These are phyloP conservation scores for Psittacus erithacus DNA, from an alignment of 2,113 vertebrate genomes.

Conservation along the genomic window DNA sequence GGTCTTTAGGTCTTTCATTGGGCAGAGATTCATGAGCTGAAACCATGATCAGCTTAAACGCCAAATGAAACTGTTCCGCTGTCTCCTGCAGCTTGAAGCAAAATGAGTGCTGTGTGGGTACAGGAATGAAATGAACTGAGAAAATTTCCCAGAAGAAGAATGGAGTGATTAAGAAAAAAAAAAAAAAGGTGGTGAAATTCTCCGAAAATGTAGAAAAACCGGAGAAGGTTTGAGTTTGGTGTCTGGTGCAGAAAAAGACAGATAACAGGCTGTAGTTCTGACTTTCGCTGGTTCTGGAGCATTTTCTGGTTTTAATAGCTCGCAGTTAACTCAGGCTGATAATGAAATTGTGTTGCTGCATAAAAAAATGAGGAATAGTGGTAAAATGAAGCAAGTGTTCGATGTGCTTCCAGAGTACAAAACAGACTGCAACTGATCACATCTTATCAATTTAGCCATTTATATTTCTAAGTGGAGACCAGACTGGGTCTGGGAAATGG, in stretches of 20 bases:
- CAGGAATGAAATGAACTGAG: neutral
- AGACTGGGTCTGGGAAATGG: neutral
- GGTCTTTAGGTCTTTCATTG: accelerated
- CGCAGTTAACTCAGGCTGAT: neutral
- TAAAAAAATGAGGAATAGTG: neutral
- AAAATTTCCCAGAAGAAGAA: neutral
- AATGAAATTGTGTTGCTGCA: neutral
- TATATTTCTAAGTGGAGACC: neutral
- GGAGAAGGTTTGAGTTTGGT: neutral
- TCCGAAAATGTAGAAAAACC: neutral
- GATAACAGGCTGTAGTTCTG: neutral
- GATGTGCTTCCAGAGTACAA: neutral
- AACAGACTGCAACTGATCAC: neutral
- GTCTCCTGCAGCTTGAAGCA: neutral
- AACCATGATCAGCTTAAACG: neutral
- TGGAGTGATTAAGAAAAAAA: neutral
- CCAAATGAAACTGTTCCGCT: neutral
- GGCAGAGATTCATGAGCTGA: neutral
- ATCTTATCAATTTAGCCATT: neutral
- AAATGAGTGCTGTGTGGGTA: neutral
- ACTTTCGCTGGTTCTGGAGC: neutral
- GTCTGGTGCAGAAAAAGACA: neutral
- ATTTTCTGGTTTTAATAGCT: neutral
- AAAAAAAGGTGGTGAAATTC: neutral
- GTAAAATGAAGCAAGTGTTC: neutral